phyloP scores from a whole-genome alignment of 2,888 invertebrate genomes.

The Lasioglossum marginatum region DNA sequence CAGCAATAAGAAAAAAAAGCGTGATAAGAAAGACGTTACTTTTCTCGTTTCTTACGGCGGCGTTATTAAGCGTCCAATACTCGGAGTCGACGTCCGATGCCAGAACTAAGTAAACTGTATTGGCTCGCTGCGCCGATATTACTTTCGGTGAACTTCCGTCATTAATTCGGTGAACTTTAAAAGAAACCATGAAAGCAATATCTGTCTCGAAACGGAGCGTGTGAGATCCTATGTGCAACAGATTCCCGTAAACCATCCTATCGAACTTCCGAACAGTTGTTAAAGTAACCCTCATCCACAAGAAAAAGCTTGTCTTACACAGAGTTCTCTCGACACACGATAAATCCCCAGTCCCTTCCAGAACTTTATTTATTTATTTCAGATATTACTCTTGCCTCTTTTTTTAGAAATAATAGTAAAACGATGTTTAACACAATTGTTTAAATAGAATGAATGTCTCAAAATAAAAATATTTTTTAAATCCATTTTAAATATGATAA shows the following conservation, averaged over 20 bases:
- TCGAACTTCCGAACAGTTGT: neutral
- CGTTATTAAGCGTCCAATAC: conserved; percentile 43
- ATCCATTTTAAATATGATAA: too few relatives aligned
- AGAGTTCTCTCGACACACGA: neutral
- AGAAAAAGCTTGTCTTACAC: neutral
- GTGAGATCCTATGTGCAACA: conserved; percentile 24
- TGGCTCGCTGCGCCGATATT: conserved; percentile 60
- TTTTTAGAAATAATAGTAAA: too few relatives aligned
- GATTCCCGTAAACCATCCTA: conserved; percentile 23
- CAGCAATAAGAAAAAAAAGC: conserved; percentile 28
- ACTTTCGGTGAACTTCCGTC: conserved; percentile 67
- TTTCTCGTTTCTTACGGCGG: conserved; percentile 35
- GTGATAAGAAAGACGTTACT: conserved; percentile 36
- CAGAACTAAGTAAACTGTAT: conserved; percentile 65
- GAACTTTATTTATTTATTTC: neutral
- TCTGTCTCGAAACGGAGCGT: conserved; percentile 50
- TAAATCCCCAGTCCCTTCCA: neutral
- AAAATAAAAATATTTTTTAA: too few relatives aligned
- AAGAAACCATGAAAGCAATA: conserved; percentile 61
- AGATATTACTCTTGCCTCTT: neutral
- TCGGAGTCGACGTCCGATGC: conserved; percentile 49
- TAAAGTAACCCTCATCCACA: neutral
- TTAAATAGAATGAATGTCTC: too few relatives aligned
- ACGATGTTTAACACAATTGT: too few relatives aligned
- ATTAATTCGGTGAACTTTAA: conserved; percentile 67